These are phyloP conservation scores for Horisme vitalbata DNA, from an alignment of 2,888 invertebrate genomes.

Conservation along the genomic window DNA sequence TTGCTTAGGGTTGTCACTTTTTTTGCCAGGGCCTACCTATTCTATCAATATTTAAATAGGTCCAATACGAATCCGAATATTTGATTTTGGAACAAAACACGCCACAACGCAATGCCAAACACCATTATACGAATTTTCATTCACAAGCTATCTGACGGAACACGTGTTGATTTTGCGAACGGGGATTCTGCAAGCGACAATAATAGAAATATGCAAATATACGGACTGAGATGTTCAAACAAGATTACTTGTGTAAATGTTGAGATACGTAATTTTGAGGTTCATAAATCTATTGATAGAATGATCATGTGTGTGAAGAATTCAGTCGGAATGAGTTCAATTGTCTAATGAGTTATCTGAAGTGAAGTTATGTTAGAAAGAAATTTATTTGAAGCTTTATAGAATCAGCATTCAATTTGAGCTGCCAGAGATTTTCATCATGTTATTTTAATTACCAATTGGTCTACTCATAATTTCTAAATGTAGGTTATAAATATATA, in stretches of 20 bases:
- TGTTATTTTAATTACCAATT: too few relatives aligned
- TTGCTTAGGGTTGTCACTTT: too few relatives aligned
- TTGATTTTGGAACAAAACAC: constrained; percentile 9
- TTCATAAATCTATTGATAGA: constrained; percentile 18
- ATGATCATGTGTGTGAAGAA: constrained; percentile 1
- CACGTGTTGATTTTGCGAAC: constrained; percentile 61
- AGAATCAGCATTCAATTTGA: too few relatives aligned
- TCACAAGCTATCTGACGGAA: constrained; percentile 48
- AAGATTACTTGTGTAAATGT: constrained; percentile 57
- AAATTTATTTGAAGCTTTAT: too few relatives aligned
- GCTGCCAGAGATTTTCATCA: too few relatives aligned
- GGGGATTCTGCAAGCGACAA: constrained; percentile 50
- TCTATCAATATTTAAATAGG: constrained; percentile 1
- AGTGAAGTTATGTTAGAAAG: too few relatives aligned
- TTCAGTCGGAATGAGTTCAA: too few relatives aligned
- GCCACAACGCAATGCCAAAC: constrained; percentile 39
- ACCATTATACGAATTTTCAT: constrained; percentile 47
- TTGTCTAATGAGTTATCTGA: too few relatives aligned
- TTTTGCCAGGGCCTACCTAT: too few relatives aligned
- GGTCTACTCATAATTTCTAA: too few relatives aligned
- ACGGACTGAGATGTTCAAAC: constrained; percentile 64
- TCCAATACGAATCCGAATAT: neutral
- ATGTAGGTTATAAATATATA: too few relatives aligned
- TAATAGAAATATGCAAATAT: constrained; percentile 76
- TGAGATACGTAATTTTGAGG: constrained; percentile 44